Percentiles rank a stretch among this genome's conserved stretches.
Evolutionary conservation across 2,797 vertebrate genomes (phyloP).

Genomic region (Gambelia wislizenii): DNA sequence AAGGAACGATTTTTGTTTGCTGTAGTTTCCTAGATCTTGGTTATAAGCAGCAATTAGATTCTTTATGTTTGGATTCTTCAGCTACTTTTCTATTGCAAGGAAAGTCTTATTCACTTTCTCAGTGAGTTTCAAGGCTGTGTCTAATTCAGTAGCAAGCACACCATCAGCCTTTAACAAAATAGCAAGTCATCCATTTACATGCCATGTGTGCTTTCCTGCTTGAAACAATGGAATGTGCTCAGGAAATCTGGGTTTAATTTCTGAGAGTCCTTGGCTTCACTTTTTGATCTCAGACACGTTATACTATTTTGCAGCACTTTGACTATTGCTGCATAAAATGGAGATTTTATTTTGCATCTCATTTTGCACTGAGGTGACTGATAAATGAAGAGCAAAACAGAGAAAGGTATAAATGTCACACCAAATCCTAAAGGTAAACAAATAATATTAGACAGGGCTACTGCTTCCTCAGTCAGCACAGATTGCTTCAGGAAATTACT

Average conservation of each 20-base stretch:
- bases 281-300: slow-evolving; percentile 51
- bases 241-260: slow-evolving; percentile 62
- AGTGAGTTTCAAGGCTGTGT: slow-evolving; percentile 27
- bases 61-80: background rate
- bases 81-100: background rate
- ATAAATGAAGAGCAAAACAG: background rate
- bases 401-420: background rate
- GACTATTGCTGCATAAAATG: slow-evolving; percentile 50
- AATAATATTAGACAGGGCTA: background rate
- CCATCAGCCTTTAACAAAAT: slow-evolving; percentile 54
- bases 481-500: slow-evolving; percentile 24
- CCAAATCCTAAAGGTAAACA: slow-evolving; percentile 11
- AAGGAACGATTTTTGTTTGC: background rate
- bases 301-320: slow-evolving; percentile 47
- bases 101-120: background rate
- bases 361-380: background rate
- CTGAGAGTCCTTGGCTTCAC: slow-evolving; percentile 43
- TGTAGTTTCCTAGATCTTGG: background rate
- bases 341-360: slow-evolving; percentile 29
- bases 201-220: slow-evolving; percentile 47
- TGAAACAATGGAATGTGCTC: slow-evolving; percentile 23
- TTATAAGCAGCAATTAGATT: background rate
- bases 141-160: slow-evolving; percentile 50
- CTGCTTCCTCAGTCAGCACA: slow-evolving; percentile 35
- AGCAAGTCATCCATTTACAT: slow-evolving; percentile 19